These are phyloP conservation scores for Stegodyphus dumicola DNA, from an alignment of 1,140 invertebrate genomes.

Conservation along the genomic window DNA sequence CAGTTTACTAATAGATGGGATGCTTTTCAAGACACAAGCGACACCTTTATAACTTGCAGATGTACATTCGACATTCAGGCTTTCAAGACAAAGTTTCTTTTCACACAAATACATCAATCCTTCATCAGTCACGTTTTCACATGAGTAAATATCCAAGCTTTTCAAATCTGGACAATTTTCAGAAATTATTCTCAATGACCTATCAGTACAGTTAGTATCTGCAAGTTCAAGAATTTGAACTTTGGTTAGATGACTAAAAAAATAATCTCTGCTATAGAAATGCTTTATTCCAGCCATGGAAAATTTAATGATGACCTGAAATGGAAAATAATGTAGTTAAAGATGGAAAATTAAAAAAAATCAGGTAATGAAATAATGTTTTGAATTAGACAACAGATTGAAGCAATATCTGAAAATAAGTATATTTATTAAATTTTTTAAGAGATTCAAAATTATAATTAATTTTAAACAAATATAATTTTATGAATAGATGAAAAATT, in stretches of 20 bases:
- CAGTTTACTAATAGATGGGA: conserved; percentile 22
- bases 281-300: conserved; percentile 16
- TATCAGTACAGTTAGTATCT: conserved; percentile 31
- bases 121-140: conserved; percentile 33
- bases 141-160: conserved; percentile 28
- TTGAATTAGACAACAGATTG: neutral
- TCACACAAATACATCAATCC: conserved; percentile 15
- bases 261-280: conserved; percentile 23
- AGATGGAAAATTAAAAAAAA: neutral
- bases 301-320: conserved; percentile 36
- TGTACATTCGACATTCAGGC: conserved; percentile 38
- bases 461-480: neutral
- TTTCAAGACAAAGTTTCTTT: conserved; percentile 11
- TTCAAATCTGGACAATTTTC: conserved; percentile 34
- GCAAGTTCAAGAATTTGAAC: conserved; percentile 20
- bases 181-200: conserved; percentile 28
- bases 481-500: neutral
- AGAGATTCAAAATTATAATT: neutral
- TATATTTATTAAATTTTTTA: neutral
- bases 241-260: conserved; percentile 5
- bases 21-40: conserved; percentile 18
- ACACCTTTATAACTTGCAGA: conserved; percentile 37
- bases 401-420: neutral
- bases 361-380: neutral
- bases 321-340: conserved; percentile 1